Conservation (phyloP, 2,888 invertebrate genomes). For the Andrena camellia region DNA sequence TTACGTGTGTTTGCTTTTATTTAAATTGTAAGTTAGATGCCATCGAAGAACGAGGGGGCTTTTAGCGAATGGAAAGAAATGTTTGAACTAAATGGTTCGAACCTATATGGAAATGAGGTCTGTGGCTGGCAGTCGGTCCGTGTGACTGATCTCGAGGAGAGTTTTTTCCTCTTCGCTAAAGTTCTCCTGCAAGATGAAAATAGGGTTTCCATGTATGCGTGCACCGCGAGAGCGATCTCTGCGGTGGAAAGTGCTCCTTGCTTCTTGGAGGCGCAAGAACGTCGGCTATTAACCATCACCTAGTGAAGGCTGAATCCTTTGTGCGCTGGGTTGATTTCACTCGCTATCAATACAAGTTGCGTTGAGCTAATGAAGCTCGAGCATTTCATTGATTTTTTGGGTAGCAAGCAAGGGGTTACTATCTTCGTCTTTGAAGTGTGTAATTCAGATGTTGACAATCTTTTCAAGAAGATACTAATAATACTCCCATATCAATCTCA, state of each 20-base stretch:
- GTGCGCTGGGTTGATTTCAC: too few relatives aligned
- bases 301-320: too few relatives aligned
- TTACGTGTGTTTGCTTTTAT: conserved; percentile 85
- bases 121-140: conserved; percentile 39
- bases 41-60: conserved; percentile 71
- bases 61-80: conserved; percentile 82
- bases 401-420: too few relatives aligned
- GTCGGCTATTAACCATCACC: neutral
- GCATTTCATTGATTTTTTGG: too few relatives aligned
- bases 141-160: conserved; percentile 72
- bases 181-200: conserved; percentile 55
- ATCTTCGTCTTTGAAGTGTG: too few relatives aligned
- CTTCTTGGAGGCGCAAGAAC: neutral
- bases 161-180: conserved; percentile 63
- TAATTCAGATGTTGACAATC: too few relatives aligned
- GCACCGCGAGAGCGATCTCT: conserved; percentile 30
- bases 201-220: conserved; percentile 63
- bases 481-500: too few relatives aligned
- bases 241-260: neutral
- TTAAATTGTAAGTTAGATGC: conserved; percentile 85
- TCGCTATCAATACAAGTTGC: too few relatives aligned
- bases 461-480: too few relatives aligned
- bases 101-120: conserved; percentile 82
- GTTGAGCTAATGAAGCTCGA: too few relatives aligned
- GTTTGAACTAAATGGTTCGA: conserved; percentile 83